Evolutionary conservation across 2,113 vertebrate species (phyloP), one percentile per base, ranked within the genome.

Genomic region (Suricata suricatta): DNA sequence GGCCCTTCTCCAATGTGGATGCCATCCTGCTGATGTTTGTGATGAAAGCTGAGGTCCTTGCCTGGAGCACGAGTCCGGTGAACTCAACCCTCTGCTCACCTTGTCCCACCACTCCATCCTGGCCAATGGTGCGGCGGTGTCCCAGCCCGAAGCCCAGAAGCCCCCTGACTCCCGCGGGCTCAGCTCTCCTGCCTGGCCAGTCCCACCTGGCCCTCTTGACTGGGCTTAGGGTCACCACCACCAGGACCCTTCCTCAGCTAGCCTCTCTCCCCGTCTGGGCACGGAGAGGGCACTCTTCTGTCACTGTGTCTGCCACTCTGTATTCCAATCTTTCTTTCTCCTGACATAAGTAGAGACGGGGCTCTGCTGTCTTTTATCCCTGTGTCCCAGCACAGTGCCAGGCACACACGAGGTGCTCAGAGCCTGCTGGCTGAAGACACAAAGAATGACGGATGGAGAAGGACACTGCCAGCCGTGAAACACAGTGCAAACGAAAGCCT

Each of bases 261-360:
- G 31, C 76, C 69, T 31, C 16, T 90, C 10, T 15, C 38, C 19
- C 6, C 27, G 4, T 9, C 23, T 35, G 50, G 68, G n/a, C 0
- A 0, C 29, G 35, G 38, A 15, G 1, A 14, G 50, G 64, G 25
- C 25, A 3, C 69, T 57, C 15, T 21, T 35, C 35, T 21, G 47
- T 60, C 87, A 1, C 0, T 0, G 47, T 52, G 60, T 9, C 38
- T 19, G 7, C 57, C 27, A 29, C 0, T 0, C 17, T 7, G 10
- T 23, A 1, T 8, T 25, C 69, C 35, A 12, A 33, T 13, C 79
- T 71, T 33, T 57, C 41, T 68, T 90, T 66, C 72, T n/a, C 64
- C 60, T 9, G 2, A 50, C 76, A 14, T 1, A 4, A 47, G 0
- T 10, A 5, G 83, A 29, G 54, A 6, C 19, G 35, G 50, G 33